These are phyloP conservation scores for Scaptomyza montana DNA, from an alignment of 1,140 invertebrate species.

Conservation along the genomic window DNA sequence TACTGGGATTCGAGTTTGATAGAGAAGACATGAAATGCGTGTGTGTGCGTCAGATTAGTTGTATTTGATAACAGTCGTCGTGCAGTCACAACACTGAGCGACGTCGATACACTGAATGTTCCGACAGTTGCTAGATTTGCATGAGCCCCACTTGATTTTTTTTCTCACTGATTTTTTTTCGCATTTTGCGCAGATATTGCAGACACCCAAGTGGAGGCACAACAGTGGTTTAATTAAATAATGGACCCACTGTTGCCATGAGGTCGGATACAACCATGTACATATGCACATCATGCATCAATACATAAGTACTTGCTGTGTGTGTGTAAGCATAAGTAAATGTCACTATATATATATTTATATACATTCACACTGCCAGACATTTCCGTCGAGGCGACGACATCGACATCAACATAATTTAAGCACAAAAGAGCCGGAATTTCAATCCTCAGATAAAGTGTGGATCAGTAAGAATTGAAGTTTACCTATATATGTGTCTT, in stretches of 20 bases:
- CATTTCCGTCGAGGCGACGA: conserved; percentile 51
- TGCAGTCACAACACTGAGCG: conserved; percentile 47
- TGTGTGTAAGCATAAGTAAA: too few species aligned
- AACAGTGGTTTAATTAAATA: conserved; percentile 65
- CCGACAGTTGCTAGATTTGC: conserved; percentile 24
- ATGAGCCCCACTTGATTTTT: conserved; percentile 22
- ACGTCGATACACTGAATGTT: conserved; percentile 58
- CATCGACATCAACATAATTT: conserved; percentile 6
- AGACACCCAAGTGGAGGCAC: conserved; percentile 17
- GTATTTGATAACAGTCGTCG: not conserved
- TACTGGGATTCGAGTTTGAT: conserved; percentile 46
- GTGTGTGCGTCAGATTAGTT: not conserved
- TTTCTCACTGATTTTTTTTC: not conserved
- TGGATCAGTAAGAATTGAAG: too few species aligned
- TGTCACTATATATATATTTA: not conserved
- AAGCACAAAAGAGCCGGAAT: conserved; percentile 10
- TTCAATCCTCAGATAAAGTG: not conserved
- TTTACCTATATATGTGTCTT: not conserved
- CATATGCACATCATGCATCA: not conserved
- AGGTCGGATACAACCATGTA: not conserved
- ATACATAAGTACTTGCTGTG: too few species aligned
- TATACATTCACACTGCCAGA: conserved; percentile 48
- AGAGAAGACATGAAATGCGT: conserved; percentile 31
- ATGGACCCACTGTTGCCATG: conserved; percentile 56
- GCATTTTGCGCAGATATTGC: conserved; percentile 52